Evolutionary conservation across 92 coral and sea anemone genomes (phyloP).

Genomic region (Diadumene lineata): DNA sequence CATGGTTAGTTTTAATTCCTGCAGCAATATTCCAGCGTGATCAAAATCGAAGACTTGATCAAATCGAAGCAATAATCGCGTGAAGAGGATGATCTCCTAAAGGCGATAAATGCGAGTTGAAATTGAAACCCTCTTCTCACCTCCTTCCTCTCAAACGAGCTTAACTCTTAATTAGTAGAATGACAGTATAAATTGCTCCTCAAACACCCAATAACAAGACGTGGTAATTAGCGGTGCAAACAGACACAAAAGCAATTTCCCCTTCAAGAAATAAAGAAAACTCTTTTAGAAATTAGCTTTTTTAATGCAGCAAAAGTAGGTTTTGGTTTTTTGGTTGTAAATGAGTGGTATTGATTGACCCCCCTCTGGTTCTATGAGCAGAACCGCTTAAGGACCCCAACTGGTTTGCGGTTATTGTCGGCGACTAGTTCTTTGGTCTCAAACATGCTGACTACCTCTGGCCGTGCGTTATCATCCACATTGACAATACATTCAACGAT

Average conservation of each 20-base stretch:
- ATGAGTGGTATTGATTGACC: constrained; percentile 35
- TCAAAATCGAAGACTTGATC: constrained; percentile 21
- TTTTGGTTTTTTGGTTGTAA: neutral
- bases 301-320: constrained; percentile 14
- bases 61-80: constrained; percentile 2
- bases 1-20: no score
- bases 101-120: constrained; percentile 34
- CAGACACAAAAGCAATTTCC: constrained; percentile 40
- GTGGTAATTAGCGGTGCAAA: constrained; percentile 21
- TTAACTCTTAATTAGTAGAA: constrained; percentile 13
- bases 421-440: constrained; percentile 32
- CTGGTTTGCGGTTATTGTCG: constrained; percentile 36
- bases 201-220: constrained; percentile 6
- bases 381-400: constrained; percentile 36
- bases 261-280: neutral
- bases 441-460: constrained; percentile 28
- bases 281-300: constrained; percentile 8
- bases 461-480: constrained; percentile 26
- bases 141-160: neutral
- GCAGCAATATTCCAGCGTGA: neutral
- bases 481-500: constrained; percentile 34
- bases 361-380: constrained; percentile 31
- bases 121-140: constrained; percentile 13
- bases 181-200: constrained; percentile 3
- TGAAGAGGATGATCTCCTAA: constrained; percentile 10